Percentiles rank a stretch among this genome's conserved stretches.
These are phyloP conservation scores for Tryphoninae sp. DNA, from an alignment of 2,888 invertebrate genomes.

Conservation along the genomic window DNA sequence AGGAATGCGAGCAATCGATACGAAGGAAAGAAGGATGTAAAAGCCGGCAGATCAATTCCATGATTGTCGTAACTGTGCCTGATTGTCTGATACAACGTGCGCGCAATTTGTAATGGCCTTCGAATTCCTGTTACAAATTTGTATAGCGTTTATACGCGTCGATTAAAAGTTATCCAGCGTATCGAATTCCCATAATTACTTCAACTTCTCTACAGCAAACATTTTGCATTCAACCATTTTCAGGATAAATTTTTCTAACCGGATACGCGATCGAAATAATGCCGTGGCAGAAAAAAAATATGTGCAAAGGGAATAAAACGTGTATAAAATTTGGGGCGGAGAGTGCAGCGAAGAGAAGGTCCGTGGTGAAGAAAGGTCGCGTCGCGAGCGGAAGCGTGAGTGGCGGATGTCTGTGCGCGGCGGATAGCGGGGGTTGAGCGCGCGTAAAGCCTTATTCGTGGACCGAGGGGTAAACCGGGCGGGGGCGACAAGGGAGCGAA, in stretches of 20 bases:
- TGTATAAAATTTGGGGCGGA: not conserved
- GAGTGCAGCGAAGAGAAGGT: slow-evolving; percentile 18
- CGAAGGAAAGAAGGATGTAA: slow-evolving; percentile 1
- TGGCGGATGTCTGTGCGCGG: slow-evolving; percentile 48
- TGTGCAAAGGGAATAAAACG: not conserved
- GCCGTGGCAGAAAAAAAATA: not conserved
- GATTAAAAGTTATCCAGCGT: too few relatives aligned
- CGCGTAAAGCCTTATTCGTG: slow-evolving; percentile 53
- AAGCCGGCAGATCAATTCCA: not conserved
- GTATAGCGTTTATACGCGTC: too few relatives aligned
- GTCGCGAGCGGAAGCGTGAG: slow-evolving; percentile 27
- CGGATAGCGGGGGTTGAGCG: slow-evolving; percentile 45
- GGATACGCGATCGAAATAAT: not conserved
- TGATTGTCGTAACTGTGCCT: too few relatives aligned
- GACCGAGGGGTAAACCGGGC: slow-evolving; percentile 29
- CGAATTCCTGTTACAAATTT: too few relatives aligned
- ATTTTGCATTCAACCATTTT: not conserved
- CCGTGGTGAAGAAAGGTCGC: not conserved
- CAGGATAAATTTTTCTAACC: not conserved
- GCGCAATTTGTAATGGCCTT: too few relatives aligned
- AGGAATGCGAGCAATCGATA: slow-evolving; percentile 27
- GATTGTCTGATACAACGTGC: too few relatives aligned
- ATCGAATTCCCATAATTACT: not conserved
- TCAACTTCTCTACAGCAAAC: not conserved
- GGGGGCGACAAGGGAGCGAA: not conserved